These are phyloP conservation scores for Cheiracanthium punctorium DNA, from an alignment of 2,888 invertebrate species.

Conservation along the genomic window DNA sequence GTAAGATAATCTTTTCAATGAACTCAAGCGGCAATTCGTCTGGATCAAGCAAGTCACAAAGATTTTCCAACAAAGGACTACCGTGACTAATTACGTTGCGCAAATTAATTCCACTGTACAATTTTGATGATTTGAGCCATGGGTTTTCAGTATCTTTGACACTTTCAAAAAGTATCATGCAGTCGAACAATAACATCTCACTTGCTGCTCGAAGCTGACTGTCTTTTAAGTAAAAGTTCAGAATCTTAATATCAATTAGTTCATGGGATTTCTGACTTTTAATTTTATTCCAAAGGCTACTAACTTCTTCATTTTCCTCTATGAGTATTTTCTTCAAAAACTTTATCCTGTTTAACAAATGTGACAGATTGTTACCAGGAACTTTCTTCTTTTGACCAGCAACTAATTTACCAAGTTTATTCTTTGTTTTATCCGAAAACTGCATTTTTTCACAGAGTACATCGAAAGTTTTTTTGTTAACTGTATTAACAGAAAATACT, in stretches of 20 bases:
- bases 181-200: slow-evolving; percentile 37
- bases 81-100: slow-evolving; percentile 31
- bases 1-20: slow-evolving; percentile 16
- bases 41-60: slow-evolving; percentile 19
- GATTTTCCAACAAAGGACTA: slow-evolving; percentile 16
- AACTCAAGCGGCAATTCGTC: slow-evolving; percentile 39
- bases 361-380: neutral
- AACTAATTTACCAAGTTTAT: neutral
- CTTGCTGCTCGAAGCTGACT: neutral
- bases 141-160: neutral
- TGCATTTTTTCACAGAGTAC: neutral
- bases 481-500: neutral
- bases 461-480: neutral
- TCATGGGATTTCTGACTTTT: neutral
- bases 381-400: neutral
- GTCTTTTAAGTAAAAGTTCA: slow-evolving; percentile 3
- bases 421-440: neutral
- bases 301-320: neutral
- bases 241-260: neutral
- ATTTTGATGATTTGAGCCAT: slow-evolving; percentile 2
- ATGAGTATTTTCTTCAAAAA: neutral
- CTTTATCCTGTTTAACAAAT: slow-evolving; percentile 15
- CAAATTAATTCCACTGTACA: slow-evolving; percentile 18
- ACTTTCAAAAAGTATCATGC: neutral
- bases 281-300: neutral